Conservation (phyloP, 2,797 vertebrate genomes). For the Argya squamiceps region DNA sequence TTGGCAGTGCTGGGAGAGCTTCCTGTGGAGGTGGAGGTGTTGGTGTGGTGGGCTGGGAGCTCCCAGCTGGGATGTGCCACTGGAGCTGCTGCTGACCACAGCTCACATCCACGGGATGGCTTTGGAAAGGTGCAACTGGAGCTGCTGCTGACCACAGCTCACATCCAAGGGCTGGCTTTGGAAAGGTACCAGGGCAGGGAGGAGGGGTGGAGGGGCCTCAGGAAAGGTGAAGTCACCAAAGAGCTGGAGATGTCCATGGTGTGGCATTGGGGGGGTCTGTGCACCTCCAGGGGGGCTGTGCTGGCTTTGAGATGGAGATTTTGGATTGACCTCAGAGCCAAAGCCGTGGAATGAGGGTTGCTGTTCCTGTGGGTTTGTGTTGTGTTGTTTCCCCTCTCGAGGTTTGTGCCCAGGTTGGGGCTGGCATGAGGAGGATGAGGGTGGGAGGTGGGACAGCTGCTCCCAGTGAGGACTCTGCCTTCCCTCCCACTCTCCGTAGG, state of each 20-base stretch:
- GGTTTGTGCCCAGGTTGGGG: background rate
- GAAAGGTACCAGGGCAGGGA: background rate
- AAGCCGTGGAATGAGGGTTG: background rate
- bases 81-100: background rate
- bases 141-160: background rate
- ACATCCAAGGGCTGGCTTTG: accelerated
- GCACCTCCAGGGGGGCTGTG: too few species aligned
- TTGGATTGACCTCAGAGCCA: background rate
- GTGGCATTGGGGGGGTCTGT: background rate
- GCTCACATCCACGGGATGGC: accelerated
- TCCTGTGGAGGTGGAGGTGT: background rate
- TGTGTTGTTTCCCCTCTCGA: too few species aligned
- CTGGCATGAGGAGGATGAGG: accelerated
- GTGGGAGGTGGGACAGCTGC: background rate
- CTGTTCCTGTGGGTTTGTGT: background rate
- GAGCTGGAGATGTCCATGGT: accelerated
- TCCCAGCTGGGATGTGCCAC: accelerated
- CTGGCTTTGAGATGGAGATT: background rate
- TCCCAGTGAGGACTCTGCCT: accelerated
- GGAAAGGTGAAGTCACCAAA: accelerated
- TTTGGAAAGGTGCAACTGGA: background rate
- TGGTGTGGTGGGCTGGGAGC: background rate
- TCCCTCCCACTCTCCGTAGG: accelerated
- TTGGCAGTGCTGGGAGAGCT: background rate
- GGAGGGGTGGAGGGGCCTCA: background rate